Evolutionary conservation across 2,888 invertebrate genomes (phyloP).

Genomic region (Sepiola atlantica): DNA sequence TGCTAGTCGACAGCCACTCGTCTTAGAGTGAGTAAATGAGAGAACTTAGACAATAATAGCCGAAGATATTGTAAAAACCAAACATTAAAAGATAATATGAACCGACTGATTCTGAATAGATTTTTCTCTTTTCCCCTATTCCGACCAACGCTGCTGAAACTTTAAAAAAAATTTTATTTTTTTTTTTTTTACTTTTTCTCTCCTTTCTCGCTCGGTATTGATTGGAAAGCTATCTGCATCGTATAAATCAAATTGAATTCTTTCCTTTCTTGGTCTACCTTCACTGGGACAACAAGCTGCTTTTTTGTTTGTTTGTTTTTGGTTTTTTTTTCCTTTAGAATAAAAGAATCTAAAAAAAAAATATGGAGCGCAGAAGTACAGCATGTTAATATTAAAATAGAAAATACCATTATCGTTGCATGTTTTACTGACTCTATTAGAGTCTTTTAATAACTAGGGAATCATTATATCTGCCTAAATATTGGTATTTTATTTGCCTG

Average conservation of each 20-base stretch:
- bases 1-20: background rate
- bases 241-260: conserved; percentile 3
- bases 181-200: too few relatives aligned
- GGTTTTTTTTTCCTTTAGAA: background rate
- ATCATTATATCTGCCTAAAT: too few relatives aligned
- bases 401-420: background rate
- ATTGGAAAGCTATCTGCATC: conserved; percentile 21
- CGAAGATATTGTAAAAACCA: conserved; percentile 19
- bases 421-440: too few relatives aligned
- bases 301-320: too few relatives aligned
- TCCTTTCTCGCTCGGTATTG: background rate
- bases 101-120: background rate
- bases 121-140: background rate
- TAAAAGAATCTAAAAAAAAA: background rate
- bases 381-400: background rate
- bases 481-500: too few relatives aligned
- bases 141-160: background rate
- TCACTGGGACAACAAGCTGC: background rate
- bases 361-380: background rate
- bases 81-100: conserved; percentile 21
- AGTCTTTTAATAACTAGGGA: too few relatives aligned
- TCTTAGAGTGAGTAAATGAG: background rate
- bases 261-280: background rate
- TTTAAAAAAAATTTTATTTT: too few relatives aligned
- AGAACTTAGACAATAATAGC: conserved; percentile 32